phyloP scores from a whole-genome alignment of 2,797 vertebrate species.

The Microcaecilia unicolor region DNA sequence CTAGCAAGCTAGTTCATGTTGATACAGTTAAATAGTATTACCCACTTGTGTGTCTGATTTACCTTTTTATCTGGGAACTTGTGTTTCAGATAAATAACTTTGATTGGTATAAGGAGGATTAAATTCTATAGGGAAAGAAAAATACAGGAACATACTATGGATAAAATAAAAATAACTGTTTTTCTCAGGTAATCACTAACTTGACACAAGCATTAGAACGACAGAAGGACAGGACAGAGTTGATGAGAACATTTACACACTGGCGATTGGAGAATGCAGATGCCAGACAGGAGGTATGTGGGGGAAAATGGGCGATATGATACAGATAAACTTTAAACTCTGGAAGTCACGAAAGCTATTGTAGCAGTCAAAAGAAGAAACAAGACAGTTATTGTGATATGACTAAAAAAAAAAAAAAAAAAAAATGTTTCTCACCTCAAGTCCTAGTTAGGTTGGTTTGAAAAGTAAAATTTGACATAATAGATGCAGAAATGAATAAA shows the following conservation, averaged over 20 bases:
- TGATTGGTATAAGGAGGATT: too few relatives aligned
- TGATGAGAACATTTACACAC: conserved; percentile 75
- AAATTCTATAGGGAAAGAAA: too few relatives aligned
- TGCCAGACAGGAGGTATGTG: conserved; percentile 71
- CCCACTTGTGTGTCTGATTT: too few relatives aligned
- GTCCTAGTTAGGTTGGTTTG: too few relatives aligned
- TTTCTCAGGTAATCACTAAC: conserved; percentile 74
- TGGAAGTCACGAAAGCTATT: conserved; percentile 1
- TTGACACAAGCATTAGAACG: conserved; percentile 72
- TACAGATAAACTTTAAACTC: conserved; percentile 5
- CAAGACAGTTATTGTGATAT: neutral
- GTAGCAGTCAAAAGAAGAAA: conserved; percentile 3
- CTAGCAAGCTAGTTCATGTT: too few relatives aligned
- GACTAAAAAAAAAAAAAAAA: conserved; percentile 9
- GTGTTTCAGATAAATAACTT: too few relatives aligned
- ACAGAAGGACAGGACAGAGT: conserved; percentile 74
- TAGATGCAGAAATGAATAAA: too few relatives aligned
- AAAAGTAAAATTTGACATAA: too few relatives aligned
- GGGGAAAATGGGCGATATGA: neutral
- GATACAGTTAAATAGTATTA: too few relatives aligned
- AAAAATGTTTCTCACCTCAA: too few relatives aligned
- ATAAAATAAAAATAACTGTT: conserved; percentile 1
- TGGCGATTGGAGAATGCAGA: conserved; percentile 74
- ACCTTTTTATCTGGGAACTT: too few relatives aligned
- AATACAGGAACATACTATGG: neutral